These are phyloP conservation scores for Timema podura DNA, from an alignment of 2,888 invertebrate species.

Conservation along the genomic window DNA sequence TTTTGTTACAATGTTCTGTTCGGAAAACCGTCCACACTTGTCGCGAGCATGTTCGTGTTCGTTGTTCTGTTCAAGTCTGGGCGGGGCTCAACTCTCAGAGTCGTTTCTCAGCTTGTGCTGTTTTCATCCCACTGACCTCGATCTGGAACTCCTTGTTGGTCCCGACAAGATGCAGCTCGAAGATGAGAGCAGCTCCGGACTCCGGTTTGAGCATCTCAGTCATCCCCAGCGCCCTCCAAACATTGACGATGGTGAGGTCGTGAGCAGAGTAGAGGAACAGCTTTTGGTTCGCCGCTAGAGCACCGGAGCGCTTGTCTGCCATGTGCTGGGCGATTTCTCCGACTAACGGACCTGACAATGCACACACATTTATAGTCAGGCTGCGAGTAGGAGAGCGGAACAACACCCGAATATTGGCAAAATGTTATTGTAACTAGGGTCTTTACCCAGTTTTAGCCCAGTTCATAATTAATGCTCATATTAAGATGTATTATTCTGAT, in stretches of 20 bases:
- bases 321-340: slow-evolving; percentile 63
- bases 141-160: slow-evolving; percentile 50
- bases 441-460: no score
- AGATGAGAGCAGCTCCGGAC: slow-evolving; percentile 68
- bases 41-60: no score
- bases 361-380: neutral
- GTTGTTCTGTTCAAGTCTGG: no score
- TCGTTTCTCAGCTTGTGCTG: neutral
- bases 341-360: slow-evolving; percentile 59
- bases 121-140: slow-evolving; percentile 50
- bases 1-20: no score
- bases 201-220: slow-evolving; percentile 63
- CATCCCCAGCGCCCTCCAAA: slow-evolving; percentile 70
- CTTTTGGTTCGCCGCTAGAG: slow-evolving; percentile 44
- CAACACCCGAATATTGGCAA: no score
- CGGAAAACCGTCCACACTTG: no score
- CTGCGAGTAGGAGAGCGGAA: no score
- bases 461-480: no score
- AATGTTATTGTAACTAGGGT: no score
- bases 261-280: slow-evolving; percentile 74
- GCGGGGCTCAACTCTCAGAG: no score
- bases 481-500: no score
- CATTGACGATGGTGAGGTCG: slow-evolving; percentile 73
- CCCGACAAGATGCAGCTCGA: slow-evolving; percentile 62
- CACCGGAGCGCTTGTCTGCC: slow-evolving; percentile 48